Conservation (phyloP, 1,140 invertebrate genomes). For the Drosophila nigromelanica region DNA sequence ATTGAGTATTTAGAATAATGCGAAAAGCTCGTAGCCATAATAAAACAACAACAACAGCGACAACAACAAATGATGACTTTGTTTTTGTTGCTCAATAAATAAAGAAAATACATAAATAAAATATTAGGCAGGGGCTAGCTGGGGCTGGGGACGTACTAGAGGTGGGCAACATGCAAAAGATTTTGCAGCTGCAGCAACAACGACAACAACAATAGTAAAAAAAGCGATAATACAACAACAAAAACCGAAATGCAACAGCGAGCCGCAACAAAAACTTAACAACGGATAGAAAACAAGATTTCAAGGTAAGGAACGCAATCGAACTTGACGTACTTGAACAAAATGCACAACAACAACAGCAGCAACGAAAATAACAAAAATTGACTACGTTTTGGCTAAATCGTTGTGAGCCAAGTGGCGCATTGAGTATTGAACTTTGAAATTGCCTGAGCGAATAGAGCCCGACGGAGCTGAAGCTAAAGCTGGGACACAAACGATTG, state of each 20-base stretch:
- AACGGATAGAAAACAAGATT: slow-evolving; percentile 82
- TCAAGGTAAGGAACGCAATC: slow-evolving; percentile 82
- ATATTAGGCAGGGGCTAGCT: slow-evolving; percentile 61
- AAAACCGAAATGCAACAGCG: slow-evolving; percentile 57
- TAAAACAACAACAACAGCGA: slow-evolving; percentile 33
- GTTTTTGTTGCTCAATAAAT: slow-evolving; percentile 68
- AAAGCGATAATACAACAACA: slow-evolving; percentile 18
- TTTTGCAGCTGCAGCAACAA: slow-evolving; percentile 68
- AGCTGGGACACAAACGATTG: slow-evolving; percentile 7
- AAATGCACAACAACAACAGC: slow-evolving; percentile 69
- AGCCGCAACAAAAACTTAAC: slow-evolving; percentile 60
- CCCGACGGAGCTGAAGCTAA: slow-evolving; percentile 29
- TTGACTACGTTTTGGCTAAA: slow-evolving; percentile 70
- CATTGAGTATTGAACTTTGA: slow-evolving; percentile 49
- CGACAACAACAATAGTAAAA: slow-evolving; percentile 14
- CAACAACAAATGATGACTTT: slow-evolving; percentile 62
- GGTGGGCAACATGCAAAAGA: slow-evolving; percentile 65
- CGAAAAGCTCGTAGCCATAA: slow-evolving; percentile 37
- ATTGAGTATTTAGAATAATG: slow-evolving; percentile 75
- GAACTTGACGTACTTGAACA: slow-evolving; percentile 82
- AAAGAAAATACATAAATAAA: slow-evolving; percentile 75
- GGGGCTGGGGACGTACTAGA: background rate
- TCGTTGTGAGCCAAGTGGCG: slow-evolving; percentile 58
- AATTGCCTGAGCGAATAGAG: slow-evolving; percentile 43
- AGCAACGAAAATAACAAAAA: slow-evolving; percentile 46